A percentile compares a stretch with the other conserved stretches of the same genome.
Conservation (phyloP, 2,888 invertebrate species). For the Epistrophe eligans region DNA sequence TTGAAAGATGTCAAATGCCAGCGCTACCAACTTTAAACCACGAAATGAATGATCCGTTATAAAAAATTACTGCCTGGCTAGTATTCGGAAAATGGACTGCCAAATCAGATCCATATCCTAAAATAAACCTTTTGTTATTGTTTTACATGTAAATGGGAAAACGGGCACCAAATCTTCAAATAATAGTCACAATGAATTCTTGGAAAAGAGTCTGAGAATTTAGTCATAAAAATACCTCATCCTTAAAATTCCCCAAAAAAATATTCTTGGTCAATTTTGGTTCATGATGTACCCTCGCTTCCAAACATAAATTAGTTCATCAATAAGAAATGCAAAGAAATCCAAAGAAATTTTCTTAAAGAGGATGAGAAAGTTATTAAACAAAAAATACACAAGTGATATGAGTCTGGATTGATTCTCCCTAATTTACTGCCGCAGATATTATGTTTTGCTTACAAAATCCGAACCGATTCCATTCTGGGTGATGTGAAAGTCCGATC, state of each 20-base stretch:
- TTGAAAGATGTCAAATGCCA: no score
- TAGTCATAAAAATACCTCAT: not conserved
- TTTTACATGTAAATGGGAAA: no score
- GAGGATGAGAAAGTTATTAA: constrained; percentile 26
- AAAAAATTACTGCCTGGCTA: no score
- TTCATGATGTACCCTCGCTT: not conserved
- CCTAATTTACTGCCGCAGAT: not conserved
- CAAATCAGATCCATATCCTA: no score
- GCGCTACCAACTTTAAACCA: no score
- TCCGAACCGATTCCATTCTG: not conserved
- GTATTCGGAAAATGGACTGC: no score
- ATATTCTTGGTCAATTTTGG: not conserved
- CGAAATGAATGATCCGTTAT: no score
- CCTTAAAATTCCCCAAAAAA: not conserved
- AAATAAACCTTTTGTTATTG: no score
- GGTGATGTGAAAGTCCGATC: constrained; percentile 28
- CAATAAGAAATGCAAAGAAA: not conserved
- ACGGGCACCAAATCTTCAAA: no score
- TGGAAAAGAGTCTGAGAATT: not conserved
- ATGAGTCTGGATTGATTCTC: not conserved
- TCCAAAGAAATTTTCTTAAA: not conserved
- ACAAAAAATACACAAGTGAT: constrained; percentile 9
- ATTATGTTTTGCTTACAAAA: not conserved
- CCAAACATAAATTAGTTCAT: constrained; percentile 9
- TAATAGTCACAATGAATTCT: not conserved